Conservation (phyloP, 2,113 vertebrate species). For the Myotis lucifugus region DNA sequence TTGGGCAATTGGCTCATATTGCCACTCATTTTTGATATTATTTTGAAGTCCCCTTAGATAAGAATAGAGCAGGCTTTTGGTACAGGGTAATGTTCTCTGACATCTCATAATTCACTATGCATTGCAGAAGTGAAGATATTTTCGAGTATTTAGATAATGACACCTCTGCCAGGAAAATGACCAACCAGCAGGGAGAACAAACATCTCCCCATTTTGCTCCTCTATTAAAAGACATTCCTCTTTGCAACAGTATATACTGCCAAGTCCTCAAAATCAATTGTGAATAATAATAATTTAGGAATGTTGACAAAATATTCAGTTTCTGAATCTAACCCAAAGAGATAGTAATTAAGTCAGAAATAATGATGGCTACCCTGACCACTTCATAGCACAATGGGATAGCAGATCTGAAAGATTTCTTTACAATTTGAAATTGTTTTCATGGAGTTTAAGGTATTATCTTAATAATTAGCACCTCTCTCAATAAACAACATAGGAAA, state of each 20-base stretch:
- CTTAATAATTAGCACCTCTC: neutral
- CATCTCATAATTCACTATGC: constrained; percentile 14
- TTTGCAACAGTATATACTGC: neutral
- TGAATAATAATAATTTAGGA: neutral
- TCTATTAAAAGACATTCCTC: neutral
- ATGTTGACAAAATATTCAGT: constrained; percentile 4
- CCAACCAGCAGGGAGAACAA: neutral
- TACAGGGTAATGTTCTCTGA: neutral
- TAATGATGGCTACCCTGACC: neutral
- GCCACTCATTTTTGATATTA: constrained; percentile 31
- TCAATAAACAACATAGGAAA: neutral
- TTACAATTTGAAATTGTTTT: constrained; percentile 25
- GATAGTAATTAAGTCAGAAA: constrained; percentile 11
- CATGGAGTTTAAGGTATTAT: neutral
- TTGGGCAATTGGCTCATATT: neutral
- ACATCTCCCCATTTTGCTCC: neutral
- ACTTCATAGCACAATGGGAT: neutral
- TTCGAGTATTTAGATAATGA: neutral
- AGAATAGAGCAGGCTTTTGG: neutral
- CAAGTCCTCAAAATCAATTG: neutral
- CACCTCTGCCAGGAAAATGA: neutral
- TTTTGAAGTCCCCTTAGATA: neutral
- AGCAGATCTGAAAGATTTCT: neutral
- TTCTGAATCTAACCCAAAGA: neutral
- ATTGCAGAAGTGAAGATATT: neutral